A percentile compares a stretch with the other conserved stretches of the same genome.
These are phyloP conservation scores for Plagiodera versicolora DNA, from an alignment of 2,888 invertebrate genomes.

Conservation along the genomic window DNA sequence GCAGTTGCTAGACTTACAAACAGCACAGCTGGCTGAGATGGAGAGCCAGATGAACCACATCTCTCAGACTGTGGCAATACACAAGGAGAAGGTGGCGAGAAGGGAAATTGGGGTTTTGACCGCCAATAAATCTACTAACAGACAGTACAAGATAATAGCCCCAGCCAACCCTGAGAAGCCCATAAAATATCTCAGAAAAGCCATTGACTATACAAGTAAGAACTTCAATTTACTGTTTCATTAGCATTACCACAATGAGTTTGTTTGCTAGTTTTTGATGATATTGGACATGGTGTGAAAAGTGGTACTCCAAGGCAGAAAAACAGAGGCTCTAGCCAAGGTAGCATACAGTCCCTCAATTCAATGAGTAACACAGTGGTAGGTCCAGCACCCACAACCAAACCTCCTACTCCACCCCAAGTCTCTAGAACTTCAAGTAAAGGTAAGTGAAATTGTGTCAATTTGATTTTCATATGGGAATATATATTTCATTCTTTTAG, in stretches of 20 bases:
- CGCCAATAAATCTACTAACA: constrained; percentile 89
- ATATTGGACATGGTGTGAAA: constrained; percentile 90
- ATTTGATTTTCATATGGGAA: neutral
- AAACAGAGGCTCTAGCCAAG: constrained; percentile 72
- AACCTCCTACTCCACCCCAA: constrained; percentile 94
- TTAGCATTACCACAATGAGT: no score
- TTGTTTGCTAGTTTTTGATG: constrained; percentile 74
- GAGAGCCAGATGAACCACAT: constrained; percentile 98
- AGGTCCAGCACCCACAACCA: constrained; percentile 89
- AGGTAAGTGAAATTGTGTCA: constrained; percentile 36
- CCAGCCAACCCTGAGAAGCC: constrained; percentile 96
- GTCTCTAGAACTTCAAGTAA: constrained; percentile 62
- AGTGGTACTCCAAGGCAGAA: constrained; percentile 74
- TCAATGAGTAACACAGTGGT: constrained; percentile 59
- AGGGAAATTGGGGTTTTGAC: constrained; percentile 97
- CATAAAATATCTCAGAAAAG: constrained; percentile 94
- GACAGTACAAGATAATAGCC: constrained; percentile 95
- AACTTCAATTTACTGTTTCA: neutral
- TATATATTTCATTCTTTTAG: constrained; percentile 33
- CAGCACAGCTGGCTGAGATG: constrained; percentile 93
- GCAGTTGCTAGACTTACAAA: constrained; percentile 91
- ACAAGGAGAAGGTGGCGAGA: constrained; percentile 97
- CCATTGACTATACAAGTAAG: constrained; percentile 86
- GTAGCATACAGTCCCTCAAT: constrained; percentile 58
- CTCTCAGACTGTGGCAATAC: constrained; percentile 95